Conservation (phyloP, 2,888 invertebrate species). For the Dasysyrphus tricinctus region DNA sequence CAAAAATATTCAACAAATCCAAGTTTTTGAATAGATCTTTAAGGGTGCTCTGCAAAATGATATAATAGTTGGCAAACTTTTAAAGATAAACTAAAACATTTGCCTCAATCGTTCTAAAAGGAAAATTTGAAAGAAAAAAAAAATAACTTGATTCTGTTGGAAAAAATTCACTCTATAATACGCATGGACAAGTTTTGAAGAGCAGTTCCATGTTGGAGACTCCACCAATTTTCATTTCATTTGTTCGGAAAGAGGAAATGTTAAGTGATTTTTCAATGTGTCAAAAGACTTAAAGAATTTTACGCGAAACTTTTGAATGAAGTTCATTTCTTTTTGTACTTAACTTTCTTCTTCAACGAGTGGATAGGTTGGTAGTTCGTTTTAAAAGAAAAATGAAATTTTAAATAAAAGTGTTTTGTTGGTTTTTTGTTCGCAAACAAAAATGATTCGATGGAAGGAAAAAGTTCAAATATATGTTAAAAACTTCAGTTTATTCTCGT, state of each 20-base stretch:
- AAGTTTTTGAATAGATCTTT: background rate
- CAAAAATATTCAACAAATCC: background rate
- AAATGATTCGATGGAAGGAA: slow-evolving; percentile 6
- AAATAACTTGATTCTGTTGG: slow-evolving; percentile 1
- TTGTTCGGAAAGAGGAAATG: slow-evolving; percentile 64
- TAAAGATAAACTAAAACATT: slow-evolving; percentile 18
- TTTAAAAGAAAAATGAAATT: slow-evolving; percentile 13
- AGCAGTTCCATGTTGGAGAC: slow-evolving; percentile 36
- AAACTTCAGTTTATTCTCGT: slow-evolving; percentile 14
- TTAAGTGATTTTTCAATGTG: slow-evolving; percentile 71
- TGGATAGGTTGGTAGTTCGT: slow-evolving; percentile 27
- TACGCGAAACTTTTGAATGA: slow-evolving; percentile 52
- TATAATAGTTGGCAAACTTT: background rate
- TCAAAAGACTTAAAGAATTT: slow-evolving; percentile 66
- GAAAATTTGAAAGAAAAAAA: background rate
- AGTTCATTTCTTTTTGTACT: slow-evolving; percentile 27
- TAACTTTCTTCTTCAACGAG: slow-evolving; percentile 16
- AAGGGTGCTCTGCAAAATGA: background rate
- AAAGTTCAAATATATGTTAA: slow-evolving; percentile 49
- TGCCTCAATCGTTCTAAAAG: slow-evolving; percentile 2
- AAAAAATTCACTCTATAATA: slow-evolving; percentile 16
- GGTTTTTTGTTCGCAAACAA: slow-evolving; percentile 19
- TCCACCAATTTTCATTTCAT: slow-evolving; percentile 64
- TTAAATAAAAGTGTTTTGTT: slow-evolving; percentile 18
- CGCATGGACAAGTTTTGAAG: slow-evolving; percentile 39